These are phyloP conservation scores for Rhinolophus sinicus DNA, from an alignment of 2,113 vertebrate species.

Conservation along the genomic window DNA sequence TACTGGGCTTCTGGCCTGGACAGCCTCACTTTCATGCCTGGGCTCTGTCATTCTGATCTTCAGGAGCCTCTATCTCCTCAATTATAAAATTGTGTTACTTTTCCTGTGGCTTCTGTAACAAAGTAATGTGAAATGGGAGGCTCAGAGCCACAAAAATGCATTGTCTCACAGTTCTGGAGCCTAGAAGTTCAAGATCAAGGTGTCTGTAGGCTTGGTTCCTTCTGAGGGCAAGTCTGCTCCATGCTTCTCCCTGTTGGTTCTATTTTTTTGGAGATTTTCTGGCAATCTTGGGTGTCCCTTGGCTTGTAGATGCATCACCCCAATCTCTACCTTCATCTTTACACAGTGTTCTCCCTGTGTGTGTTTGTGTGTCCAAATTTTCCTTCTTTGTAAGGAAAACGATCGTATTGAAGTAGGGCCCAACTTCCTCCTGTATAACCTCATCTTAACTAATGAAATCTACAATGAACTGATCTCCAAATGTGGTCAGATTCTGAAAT, in stretches of 20 bases:
- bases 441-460: background rate
- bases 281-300: too few species aligned
- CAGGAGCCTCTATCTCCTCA: background rate
- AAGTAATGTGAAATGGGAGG: background rate
- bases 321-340: background rate
- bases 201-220: background rate
- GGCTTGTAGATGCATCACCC: background rate
- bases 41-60: background rate
- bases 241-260: background rate
- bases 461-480: background rate
- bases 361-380: background rate
- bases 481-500: background rate
- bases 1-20: background rate
- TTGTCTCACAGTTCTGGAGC: background rate
- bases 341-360: background rate
- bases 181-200: background rate
- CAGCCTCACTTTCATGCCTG: fast-evolving
- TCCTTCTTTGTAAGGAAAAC: background rate
- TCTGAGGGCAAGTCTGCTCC: background rate
- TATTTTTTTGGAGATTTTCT: background rate
- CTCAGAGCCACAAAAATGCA: background rate
- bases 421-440: fast-evolving
- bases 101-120: background rate
- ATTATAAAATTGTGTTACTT: too few species aligned
- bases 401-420: background rate